phyloP scores from a whole-genome alignment of 2,797 vertebrate genomes.

The Poliocrania exsul region DNA sequence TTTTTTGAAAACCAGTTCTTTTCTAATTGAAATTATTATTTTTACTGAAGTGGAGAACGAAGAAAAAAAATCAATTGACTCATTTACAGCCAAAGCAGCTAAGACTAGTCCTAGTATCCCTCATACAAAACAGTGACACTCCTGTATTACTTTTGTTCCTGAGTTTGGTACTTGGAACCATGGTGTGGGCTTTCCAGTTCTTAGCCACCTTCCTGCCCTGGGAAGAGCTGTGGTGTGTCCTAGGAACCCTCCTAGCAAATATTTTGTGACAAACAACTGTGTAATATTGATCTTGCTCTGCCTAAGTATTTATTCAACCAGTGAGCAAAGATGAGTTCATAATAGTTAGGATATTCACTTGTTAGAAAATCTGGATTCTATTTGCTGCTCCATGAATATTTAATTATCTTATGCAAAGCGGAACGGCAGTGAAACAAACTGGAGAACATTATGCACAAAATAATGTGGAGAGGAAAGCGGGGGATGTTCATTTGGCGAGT shows the following conservation, averaged over 20 bases:
- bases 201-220: background rate
- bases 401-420: background rate
- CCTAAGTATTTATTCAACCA: background rate
- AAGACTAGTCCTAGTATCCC: background rate
- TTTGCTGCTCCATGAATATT: background rate
- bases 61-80: background rate
- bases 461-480: rapidly evolving
- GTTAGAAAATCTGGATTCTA: background rate
- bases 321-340: background rate
- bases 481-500: background rate
- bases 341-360: background rate
- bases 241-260: background rate
- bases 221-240: background rate
- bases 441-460: background rate
- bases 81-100: background rate
- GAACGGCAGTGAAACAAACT: background rate
- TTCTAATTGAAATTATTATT: background rate
- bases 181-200: background rate
- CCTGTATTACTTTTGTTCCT: background rate
- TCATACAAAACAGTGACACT: background rate
- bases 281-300: background rate
- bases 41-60: background rate
- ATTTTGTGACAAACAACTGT: background rate
- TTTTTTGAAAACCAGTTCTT: background rate
- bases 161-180: background rate